A percentile compares a stretch with the other conserved stretches of the same genome.
These are phyloP conservation scores for Metalampra italica DNA, from an alignment of 2,888 invertebrate species.

Conservation along the genomic window DNA sequence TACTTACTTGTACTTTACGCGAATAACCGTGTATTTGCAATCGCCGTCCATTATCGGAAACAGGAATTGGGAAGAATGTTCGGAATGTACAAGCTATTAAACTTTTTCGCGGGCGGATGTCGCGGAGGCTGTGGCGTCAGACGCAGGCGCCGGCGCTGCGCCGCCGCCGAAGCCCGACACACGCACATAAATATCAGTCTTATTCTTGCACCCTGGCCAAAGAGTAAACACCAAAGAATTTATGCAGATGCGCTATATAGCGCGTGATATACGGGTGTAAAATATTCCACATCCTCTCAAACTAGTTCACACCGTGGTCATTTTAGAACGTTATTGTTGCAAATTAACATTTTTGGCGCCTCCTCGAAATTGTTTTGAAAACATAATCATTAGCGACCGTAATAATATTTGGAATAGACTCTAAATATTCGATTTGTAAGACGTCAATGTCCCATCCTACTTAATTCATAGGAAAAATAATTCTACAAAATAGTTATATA, in stretches of 20 bases:
- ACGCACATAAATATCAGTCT: conserved; percentile 29
- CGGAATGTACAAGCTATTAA: conserved; percentile 61
- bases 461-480: not conserved
- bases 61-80: conserved; percentile 48
- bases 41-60: conserved; percentile 41
- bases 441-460: not conserved
- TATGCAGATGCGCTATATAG: conserved; percentile 11
- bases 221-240: conserved; percentile 28
- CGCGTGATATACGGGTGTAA: conserved; percentile 9
- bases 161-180: conserved; percentile 27
- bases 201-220: conserved; percentile 28
- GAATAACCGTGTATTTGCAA: conserved; percentile 4
- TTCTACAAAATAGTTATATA: not conserved
- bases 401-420: conserved; percentile 9
- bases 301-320: conserved; percentile 25
- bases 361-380: conserved; percentile 4
- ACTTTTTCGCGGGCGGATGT: conserved; percentile 41
- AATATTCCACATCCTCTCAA: conserved; percentile 32
- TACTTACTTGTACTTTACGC: not conserved
- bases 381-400: conserved; percentile 3
- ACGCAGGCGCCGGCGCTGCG: conserved; percentile 46
- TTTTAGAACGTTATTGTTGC: conserved; percentile 13
- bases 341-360: conserved; percentile 31
- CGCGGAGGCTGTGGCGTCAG: conserved; percentile 38
- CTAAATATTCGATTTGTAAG: not conserved